phyloP scores from a whole-genome alignment of 2,113 vertebrate genomes.

The Nesoenas mayeri region DNA sequence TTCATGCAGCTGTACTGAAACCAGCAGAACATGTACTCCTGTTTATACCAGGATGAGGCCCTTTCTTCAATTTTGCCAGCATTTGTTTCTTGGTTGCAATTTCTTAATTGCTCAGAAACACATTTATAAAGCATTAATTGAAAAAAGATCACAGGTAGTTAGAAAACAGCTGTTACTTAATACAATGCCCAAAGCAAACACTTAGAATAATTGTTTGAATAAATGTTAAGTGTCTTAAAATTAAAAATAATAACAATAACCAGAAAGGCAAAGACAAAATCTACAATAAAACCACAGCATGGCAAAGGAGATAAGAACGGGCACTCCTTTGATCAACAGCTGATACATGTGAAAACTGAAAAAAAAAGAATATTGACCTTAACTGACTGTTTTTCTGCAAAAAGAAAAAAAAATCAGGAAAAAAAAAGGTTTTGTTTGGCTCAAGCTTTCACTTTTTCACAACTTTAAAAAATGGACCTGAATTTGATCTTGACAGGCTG shows the following conservation, averaged over 20 bases:
- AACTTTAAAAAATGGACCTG: not conserved
- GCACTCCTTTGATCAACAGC: not conserved
- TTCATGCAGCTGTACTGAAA: not conserved
- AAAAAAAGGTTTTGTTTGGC: not conserved
- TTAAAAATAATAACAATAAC: not conserved
- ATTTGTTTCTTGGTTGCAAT: not conserved
- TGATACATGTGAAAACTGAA: not conserved
- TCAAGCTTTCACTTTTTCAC: not conserved
- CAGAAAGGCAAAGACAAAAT: not conserved
- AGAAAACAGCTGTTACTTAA: conserved; percentile 6
- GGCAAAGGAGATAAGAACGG: not conserved
- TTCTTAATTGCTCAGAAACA: not conserved
- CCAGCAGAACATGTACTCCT: not conserved
- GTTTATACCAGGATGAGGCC: not conserved
- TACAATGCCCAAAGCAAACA: not conserved
- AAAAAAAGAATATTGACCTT: not conserved
- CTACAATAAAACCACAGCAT: not conserved
- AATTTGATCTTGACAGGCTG: not conserved
- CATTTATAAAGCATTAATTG: not conserved
- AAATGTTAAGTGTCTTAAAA: not conserved
- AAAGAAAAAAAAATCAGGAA: not conserved
- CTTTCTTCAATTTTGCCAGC: not conserved
- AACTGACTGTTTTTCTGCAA: not conserved
- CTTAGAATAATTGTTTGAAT: not conserved
- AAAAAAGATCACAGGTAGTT: not conserved